A percentile compares a stretch with the other conserved stretches of the same genome.
phyloP scores from a whole-genome alignment of 2,797 vertebrate species.

The Rhyacichthys aspro region DNA sequence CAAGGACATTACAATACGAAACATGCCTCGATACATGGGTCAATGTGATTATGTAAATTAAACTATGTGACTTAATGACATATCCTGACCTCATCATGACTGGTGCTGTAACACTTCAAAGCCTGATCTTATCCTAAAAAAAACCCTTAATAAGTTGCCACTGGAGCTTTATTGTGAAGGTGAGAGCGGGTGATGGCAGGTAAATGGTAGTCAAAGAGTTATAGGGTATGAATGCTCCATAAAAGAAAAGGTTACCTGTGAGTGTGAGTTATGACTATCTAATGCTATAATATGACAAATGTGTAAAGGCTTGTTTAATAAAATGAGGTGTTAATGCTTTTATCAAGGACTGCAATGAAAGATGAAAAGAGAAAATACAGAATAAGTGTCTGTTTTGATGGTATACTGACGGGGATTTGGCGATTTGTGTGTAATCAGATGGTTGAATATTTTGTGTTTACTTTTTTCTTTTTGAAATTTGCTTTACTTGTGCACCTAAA shows the following conservation, averaged over 20 bases:
- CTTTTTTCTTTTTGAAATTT: no score
- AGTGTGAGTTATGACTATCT: not conserved
- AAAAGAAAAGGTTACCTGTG: conserved; percentile 19
- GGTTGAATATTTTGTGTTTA: no score
- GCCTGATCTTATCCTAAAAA: conserved; percentile 29
- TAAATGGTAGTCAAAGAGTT: conserved; percentile 34
- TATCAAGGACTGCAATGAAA: not conserved
- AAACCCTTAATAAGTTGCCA: conserved; percentile 28
- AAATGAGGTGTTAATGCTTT: not conserved
- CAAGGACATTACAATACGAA: no score
- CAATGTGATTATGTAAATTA: no score
- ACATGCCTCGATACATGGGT: no score
- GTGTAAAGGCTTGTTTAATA: not conserved
- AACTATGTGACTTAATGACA: no score
- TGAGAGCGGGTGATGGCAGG: conserved; percentile 21
- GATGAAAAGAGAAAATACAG: not conserved
- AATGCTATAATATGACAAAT: not conserved
- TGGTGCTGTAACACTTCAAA: no score
- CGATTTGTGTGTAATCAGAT: no score
- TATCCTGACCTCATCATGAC: no score
- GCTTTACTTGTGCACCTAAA: no score
- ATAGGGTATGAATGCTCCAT: conserved; percentile 9
- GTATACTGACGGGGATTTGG: no score
- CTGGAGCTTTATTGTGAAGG: conserved; percentile 23
- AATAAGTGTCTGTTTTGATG: not conserved